A percentile compares a stretch with the other conserved stretches of the same genome.
Conservation (phyloP, 1,140 invertebrate species). For the Pemphigus obesinymphae region DNA sequence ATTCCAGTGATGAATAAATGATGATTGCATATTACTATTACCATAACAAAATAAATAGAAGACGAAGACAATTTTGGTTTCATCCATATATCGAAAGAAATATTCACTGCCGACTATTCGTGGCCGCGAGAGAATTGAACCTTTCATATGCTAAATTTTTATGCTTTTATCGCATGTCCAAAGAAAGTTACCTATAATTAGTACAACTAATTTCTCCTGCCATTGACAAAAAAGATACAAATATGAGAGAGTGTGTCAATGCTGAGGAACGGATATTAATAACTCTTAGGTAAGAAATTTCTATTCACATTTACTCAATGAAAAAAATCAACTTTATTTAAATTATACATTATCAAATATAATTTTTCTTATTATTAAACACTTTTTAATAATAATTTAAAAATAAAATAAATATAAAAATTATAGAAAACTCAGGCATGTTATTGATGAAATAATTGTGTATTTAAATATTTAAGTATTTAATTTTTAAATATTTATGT, state of each 20-base stretch:
- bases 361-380: background rate
- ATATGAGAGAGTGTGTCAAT: background rate
- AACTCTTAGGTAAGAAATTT: background rate
- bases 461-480: too few relatives aligned
- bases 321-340: background rate
- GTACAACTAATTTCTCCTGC: background rate
- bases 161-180: background rate
- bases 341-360: background rate
- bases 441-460: background rate
- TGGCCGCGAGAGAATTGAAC: background rate
- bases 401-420: background rate
- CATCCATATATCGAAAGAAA: background rate
- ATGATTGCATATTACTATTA: too few relatives aligned
- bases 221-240: background rate
- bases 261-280: too few relatives aligned
- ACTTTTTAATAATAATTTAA: background rate
- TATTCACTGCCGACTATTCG: constrained; percentile 22
- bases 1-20: too few relatives aligned
- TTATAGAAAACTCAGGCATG: background rate
- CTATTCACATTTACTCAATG: background rate
- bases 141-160: background rate
- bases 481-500: too few relatives aligned
- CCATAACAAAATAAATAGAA: too few relatives aligned
- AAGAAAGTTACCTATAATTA: background rate
- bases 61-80: too few relatives aligned